A percentile compares a stretch with the other conserved stretches of the same genome.
Conservation (phyloP, 2,888 invertebrate species). For the Calliphora vomitoria region DNA sequence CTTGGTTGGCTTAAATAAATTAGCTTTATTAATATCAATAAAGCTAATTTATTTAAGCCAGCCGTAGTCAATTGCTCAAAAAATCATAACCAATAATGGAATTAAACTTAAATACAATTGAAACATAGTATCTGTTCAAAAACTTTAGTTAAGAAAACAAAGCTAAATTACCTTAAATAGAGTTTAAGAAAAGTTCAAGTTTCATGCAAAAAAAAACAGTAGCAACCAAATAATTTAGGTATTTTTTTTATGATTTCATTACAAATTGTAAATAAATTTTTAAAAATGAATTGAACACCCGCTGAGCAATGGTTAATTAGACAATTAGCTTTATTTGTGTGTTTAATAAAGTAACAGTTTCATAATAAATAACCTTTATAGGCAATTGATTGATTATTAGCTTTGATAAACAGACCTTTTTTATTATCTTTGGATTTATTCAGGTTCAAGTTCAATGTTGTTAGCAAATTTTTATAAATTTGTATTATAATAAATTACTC, state of each 20-base stretch:
- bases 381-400: constrained; percentile 6
- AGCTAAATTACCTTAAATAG: background rate
- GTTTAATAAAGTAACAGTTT: background rate
- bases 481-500: too few species aligned
- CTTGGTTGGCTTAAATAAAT: background rate
- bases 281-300: constrained; percentile 10
- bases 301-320: background rate
- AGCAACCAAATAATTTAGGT: background rate
- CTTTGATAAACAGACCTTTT: background rate
- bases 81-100: background rate
- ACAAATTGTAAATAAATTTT: constrained; percentile 1
- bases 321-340: background rate
- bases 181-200: background rate
- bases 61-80: too few species aligned
- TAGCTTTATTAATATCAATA: background rate
- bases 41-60: too few species aligned
- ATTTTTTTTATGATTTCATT: background rate
- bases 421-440: background rate
- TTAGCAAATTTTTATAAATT: background rate
- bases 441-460: constrained; percentile 63
- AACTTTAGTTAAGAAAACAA: background rate
- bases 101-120: background rate
- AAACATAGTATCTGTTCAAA: background rate
- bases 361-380: constrained; percentile 20
- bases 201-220: constrained; percentile 19